phyloP scores from a whole-genome alignment of 2,797 vertebrate genomes.

The Tokudaia muenninki region DNA sequence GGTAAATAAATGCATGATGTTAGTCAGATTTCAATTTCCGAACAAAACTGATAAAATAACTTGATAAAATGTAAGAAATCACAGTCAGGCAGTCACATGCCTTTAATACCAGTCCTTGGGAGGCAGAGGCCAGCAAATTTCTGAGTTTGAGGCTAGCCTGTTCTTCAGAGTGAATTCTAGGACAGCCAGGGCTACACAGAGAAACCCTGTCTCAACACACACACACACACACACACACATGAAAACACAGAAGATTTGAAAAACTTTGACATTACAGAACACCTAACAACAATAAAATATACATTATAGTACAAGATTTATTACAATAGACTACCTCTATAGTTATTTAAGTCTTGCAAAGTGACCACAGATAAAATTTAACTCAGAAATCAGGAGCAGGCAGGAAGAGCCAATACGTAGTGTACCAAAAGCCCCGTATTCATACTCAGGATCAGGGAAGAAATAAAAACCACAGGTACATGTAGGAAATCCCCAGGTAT shows the following conservation, averaged over 20 bases:
- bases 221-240: too few species aligned
- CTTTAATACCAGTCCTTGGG: not conserved
- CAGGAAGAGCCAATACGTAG: not conserved
- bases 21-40: not conserved
- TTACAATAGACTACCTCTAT: not conserved
- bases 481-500: not conserved
- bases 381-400: not conserved
- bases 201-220: not conserved
- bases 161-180: not conserved
- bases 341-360: not conserved
- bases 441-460: not conserved
- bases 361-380: not conserved
- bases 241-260: not conserved
- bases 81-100: not conserved
- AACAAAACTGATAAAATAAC: constrained; percentile 12
- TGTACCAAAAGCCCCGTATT: not conserved
- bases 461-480: not conserved
- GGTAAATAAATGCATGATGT: constrained; percentile 13
- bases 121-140: not conserved
- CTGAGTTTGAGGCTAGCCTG: not conserved
- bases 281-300: not conserved
- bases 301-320: not conserved
- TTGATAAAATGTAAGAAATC: not conserved
- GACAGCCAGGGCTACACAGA: not conserved
- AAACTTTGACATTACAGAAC: not conserved